Evolutionary conservation across 2,797 vertebrate genomes (phyloP), one percentile per base, ranked within the genome.

Genomic region (Moxostoma hubbsi): DNA sequence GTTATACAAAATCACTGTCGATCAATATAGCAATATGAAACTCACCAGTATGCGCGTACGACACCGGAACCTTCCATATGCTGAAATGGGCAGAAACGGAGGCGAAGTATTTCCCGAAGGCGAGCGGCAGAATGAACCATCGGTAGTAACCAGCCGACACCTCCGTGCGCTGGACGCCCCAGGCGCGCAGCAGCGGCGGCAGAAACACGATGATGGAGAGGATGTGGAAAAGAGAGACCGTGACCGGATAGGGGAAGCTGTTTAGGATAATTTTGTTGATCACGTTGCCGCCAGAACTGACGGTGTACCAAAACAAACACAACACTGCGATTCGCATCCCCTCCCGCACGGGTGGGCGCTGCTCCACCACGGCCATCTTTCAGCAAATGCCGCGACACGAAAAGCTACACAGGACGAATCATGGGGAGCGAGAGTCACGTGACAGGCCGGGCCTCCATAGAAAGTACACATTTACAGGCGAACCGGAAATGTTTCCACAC

Each of bases 41-140:
- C 92, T 95, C 89, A 99, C 98, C 96, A 1, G 98, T 99, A 88
- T 99, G 97, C 47, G 97, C 97, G 77, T 99, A 99, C 5, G 98
- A 99, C 47, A 99, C 96, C 0, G 98, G 98, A 0, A 99, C 98
- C 86, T 98, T 94, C 97, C 97, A 98, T 88, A 99, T 98, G 89
- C 97, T 98, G 94, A 99, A 95, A 87, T 99, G 98, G 5, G 98
- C 97, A 10, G 97, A 97, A 66, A 99, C 97, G 0, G 98, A 99
- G 6, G 97, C 96, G 86, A 99, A 98, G 90, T 98, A 99, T 85
- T 99, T 99, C 5, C 98, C 98, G 85, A 99, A 99, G 58, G 98
- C 97, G 18, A 99, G 89, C 1, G 98, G 98, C 12, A 99, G 91
- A 85, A 99, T 96, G 88, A 95, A 96, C 89, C 97, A 97, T 9